These are phyloP conservation scores for Euclidia mi DNA, from an alignment of 2,888 invertebrate genomes.

Conservation along the genomic window DNA sequence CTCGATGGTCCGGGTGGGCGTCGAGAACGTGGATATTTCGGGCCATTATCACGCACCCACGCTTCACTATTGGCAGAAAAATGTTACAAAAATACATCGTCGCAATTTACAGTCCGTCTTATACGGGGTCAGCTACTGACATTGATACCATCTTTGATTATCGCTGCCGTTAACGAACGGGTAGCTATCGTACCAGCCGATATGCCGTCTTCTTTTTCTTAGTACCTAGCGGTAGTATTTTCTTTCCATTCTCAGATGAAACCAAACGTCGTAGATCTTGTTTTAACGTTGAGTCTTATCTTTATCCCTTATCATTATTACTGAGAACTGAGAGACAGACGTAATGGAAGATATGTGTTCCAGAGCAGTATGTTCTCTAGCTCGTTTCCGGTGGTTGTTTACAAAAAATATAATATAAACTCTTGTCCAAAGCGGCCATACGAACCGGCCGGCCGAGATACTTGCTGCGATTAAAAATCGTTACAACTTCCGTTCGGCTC, in stretches of 20 bases:
- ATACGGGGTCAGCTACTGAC: constrained; percentile 72
- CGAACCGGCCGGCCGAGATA: constrained; percentile 84
- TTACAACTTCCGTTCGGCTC: constrained; percentile 89
- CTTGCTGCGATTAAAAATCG: constrained; percentile 89
- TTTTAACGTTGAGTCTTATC: constrained; percentile 73
- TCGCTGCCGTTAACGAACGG: constrained; percentile 21
- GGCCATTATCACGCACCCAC: constrained; percentile 84
- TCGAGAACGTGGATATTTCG: constrained; percentile 82
- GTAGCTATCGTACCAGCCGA: not conserved
- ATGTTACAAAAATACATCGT: constrained; percentile 82
- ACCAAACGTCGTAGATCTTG: constrained; percentile 63
- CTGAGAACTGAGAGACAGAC: constrained; percentile 79
- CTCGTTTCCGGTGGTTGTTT: constrained; percentile 88
- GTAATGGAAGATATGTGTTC: constrained; percentile 88
- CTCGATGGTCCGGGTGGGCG: constrained; percentile 79
- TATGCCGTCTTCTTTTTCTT: constrained; percentile 4
- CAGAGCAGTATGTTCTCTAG: constrained; percentile 80
- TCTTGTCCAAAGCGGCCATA: constrained; percentile 78
- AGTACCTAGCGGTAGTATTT: constrained; percentile 30
- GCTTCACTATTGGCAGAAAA: constrained; percentile 83
- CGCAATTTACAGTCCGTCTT: constrained; percentile 72
- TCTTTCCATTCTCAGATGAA: constrained; percentile 47
- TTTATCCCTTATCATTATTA: constrained; percentile 79
- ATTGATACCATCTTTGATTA: constrained; percentile 65
- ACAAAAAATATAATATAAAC: constrained; percentile 84